Evolutionary conservation across 1,140 invertebrate genomes (phyloP).

Genomic region (Notospermus geniculatus): DNA sequence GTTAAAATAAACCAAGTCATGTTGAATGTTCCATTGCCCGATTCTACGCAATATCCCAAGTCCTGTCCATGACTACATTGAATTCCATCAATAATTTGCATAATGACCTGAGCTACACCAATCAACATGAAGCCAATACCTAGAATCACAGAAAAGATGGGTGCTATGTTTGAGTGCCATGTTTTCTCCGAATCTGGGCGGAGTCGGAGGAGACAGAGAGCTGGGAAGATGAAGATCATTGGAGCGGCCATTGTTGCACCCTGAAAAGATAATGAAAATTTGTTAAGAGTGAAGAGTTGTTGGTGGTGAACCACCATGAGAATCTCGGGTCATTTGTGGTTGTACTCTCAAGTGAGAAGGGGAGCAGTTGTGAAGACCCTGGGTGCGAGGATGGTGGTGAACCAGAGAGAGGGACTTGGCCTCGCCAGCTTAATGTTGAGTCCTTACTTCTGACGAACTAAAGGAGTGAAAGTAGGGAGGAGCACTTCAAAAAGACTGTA

Average conservation of each 20-base stretch:
- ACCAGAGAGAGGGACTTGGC: no score
- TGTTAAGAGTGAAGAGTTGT: background rate
- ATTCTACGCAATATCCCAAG: slow-evolving; percentile 60
- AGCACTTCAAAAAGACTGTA: no score
- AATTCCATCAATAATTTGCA: slow-evolving; percentile 54
- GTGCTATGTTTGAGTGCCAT: slow-evolving; percentile 61
- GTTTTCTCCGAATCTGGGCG: slow-evolving; percentile 68
- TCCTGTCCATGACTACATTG: slow-evolving; percentile 62
- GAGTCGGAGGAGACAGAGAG: slow-evolving; percentile 71
- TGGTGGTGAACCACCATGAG: background rate
- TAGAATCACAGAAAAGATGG: slow-evolving; percentile 64
- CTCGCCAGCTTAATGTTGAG: no score
- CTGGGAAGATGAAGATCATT: slow-evolving; percentile 77
- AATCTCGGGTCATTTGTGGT: no score
- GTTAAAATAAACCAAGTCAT: no score
- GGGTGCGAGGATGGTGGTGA: no score
- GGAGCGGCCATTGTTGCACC: slow-evolving; percentile 78
- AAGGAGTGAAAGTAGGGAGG: no score
- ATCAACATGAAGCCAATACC: slow-evolving; percentile 67
- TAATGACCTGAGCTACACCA: slow-evolving; percentile 60
- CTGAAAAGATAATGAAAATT: slow-evolving; percentile 48
- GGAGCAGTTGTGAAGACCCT: no score
- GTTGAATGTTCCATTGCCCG: background rate
- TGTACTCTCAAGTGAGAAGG: no score
- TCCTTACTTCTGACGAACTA: no score